phyloP scores from a whole-genome alignment of 2,113 vertebrate species.

The Nerophis lumbriciformis region DNA sequence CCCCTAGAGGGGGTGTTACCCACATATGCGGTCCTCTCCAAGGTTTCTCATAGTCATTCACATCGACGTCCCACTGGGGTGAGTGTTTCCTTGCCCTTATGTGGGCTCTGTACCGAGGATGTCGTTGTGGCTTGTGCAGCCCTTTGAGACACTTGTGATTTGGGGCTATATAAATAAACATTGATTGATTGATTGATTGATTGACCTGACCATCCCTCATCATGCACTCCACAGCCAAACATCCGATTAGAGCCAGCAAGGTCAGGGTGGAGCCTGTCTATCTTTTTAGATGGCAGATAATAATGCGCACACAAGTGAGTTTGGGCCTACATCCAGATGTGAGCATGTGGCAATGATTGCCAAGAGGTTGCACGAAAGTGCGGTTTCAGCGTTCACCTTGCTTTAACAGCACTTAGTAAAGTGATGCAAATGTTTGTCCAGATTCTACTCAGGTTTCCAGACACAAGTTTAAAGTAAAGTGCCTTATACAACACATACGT shows the following conservation, averaged over 20 bases:
- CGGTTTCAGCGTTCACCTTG: constrained; percentile 52
- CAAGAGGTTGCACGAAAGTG: constrained; percentile 35
- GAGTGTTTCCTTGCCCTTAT: too few relatives aligned
- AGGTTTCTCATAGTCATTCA: too few relatives aligned
- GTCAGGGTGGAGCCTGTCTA: constrained; percentile 21
- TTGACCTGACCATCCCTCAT: constrained; percentile 3
- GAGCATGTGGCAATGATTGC: constrained; percentile 48
- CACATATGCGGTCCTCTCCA: too few relatives aligned
- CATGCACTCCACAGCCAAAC: background rate
- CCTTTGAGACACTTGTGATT: too few relatives aligned
- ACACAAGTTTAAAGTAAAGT: constrained; percentile 3
- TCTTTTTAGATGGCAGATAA: constrained; percentile 20
- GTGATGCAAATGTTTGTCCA: constrained; percentile 11
- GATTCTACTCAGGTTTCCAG: constrained; percentile 49
- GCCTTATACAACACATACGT: constrained; percentile 5
- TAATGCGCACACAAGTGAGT: constrained; percentile 14
- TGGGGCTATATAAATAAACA: too few relatives aligned
- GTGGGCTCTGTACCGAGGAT: too few relatives aligned
- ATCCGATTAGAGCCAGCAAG: constrained; percentile 30
- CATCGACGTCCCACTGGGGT: too few relatives aligned
- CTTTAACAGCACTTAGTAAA: constrained; percentile 55
- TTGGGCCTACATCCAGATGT: constrained; percentile 11
- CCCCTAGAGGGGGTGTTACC: too few relatives aligned
- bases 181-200: too few relatives aligned
- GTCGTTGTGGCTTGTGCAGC: too few relatives aligned